Evolutionary conservation across 2,797 vertebrate genomes (phyloP), one percentile per base, ranked within the genome.

Genomic region (Melopsittacus undulatus): DNA sequence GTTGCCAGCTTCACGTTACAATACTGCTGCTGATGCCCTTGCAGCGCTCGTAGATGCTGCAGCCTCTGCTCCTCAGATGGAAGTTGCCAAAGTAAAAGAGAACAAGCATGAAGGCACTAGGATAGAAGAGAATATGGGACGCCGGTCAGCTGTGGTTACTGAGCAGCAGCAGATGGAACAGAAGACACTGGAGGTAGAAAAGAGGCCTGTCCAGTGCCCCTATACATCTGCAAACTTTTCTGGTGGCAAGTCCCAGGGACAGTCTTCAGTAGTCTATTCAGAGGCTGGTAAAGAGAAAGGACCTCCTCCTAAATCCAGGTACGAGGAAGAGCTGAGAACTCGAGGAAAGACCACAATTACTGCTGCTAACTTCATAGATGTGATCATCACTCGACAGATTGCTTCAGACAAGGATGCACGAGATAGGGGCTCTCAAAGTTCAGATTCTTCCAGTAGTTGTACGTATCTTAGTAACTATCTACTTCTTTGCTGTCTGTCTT

Each of bases 341-440:
- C 98, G 98, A 73, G 99, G 99, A 76, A 99, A 99, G 98, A 99
- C 99, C 70, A 99, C 99, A 84, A 99, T 99, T 95, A 99, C 99
- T 40, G 99, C 99, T 38, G 99, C 99, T 94, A 99, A 99, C 98
- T 99, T 99, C 98, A 99, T 99, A 66, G 99, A 99, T 90, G 99
- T 99, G 98, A 99, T 99, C 98, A 99, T 99, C 98, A 99, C 99
- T 18, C 98, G 99, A 86, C 99, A 99, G 97, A 99, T 99, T 74
- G 99, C 99, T 85, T 99, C 99, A 26, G 99, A 99, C 97, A 99
- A 99, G 97, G 99, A 99, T 95, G 98, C 98, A 5, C 97, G 99
- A 85, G 99, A 99, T 88, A 98, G 99, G 94, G 98, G 99, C 96
- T 99, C 99, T 52, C 99, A 99, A 96, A 99, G 99, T 97, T 99